Conservation (phyloP, 2,888 invertebrate genomes). For the Allygus modestus region DNA sequence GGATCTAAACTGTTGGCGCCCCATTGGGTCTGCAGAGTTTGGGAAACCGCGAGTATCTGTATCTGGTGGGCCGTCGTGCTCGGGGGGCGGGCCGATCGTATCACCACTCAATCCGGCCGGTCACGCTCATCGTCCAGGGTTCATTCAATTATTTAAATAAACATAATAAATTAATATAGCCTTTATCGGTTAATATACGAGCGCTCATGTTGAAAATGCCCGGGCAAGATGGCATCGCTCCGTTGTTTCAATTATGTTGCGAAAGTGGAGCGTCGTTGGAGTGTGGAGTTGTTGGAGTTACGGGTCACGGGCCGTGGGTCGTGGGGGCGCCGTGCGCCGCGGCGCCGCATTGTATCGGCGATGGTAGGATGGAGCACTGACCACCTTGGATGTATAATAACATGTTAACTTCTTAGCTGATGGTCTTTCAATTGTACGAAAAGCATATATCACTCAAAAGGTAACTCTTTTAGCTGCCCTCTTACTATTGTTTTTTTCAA, state of each 20-base stretch:
- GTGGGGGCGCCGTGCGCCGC: no score
- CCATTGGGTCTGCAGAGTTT: slow-evolving; percentile 24
- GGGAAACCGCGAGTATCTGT: slow-evolving; percentile 43
- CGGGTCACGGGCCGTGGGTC: neutral
- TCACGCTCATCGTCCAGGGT: slow-evolving; percentile 45
- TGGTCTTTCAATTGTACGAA: no score
- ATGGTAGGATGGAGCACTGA: no score
- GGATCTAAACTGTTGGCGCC: slow-evolving; percentile 46
- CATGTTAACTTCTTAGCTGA: no score
- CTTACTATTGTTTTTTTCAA: no score
- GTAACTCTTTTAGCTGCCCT: no score
- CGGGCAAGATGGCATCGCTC: slow-evolving; percentile 21
- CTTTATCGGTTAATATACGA: slow-evolving; percentile 57
- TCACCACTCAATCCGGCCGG: slow-evolving; percentile 59
- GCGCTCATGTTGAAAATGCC: slow-evolving; percentile 57
- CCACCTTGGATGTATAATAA: no score
- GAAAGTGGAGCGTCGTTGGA: slow-evolving; percentile 48
- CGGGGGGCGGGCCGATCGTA: slow-evolving; percentile 45
- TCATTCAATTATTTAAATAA: slow-evolving; percentile 64
- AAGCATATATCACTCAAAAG: no score
- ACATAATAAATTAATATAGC: slow-evolving; percentile 63
- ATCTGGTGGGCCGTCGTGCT: slow-evolving; percentile 45
- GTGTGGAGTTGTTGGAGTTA: neutral
- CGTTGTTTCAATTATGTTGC: slow-evolving; percentile 53
- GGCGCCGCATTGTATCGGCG: no score